phyloP scores from a whole-genome alignment of 2,797 vertebrate genomes.

The Bradypodion ventrale region DNA sequence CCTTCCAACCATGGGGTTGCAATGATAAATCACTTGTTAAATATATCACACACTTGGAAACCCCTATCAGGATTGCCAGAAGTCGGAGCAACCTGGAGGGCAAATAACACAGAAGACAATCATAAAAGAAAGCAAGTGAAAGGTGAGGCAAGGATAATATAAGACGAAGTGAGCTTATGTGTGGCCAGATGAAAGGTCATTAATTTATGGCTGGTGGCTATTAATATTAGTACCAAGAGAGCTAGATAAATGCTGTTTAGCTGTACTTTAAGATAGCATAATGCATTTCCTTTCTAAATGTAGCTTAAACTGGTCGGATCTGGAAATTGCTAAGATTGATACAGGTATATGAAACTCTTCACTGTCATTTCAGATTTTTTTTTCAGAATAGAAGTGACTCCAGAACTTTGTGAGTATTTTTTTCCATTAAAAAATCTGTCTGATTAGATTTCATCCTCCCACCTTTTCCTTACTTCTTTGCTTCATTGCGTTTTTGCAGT shows the following conservation, averaged over 20 bases:
- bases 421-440: conserved; percentile 8
- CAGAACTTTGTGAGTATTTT: conserved; percentile 12
- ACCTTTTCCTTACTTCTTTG: background rate
- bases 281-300: background rate
- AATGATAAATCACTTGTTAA: too few relatives aligned
- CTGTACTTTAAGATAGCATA: background rate
- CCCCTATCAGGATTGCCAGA: background rate
- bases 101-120: background rate
- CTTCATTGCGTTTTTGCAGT: conserved; percentile 10
- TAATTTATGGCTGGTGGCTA: background rate
- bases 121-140: background rate
- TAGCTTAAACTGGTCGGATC: background rate
- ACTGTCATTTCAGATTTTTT: background rate
- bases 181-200: background rate
- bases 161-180: background rate
- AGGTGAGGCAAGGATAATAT: background rate
- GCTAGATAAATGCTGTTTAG: background rate
- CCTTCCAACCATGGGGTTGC: too few relatives aligned
- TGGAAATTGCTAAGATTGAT: background rate
- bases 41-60: too few relatives aligned
- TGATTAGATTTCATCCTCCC: background rate
- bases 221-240: background rate
- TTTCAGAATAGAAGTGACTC: background rate
- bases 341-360: background rate
- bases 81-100: too few relatives aligned